Base-by-base conservation (phyloP, 2,113 vertebrate species). In the Piaya cayana region DNA sequence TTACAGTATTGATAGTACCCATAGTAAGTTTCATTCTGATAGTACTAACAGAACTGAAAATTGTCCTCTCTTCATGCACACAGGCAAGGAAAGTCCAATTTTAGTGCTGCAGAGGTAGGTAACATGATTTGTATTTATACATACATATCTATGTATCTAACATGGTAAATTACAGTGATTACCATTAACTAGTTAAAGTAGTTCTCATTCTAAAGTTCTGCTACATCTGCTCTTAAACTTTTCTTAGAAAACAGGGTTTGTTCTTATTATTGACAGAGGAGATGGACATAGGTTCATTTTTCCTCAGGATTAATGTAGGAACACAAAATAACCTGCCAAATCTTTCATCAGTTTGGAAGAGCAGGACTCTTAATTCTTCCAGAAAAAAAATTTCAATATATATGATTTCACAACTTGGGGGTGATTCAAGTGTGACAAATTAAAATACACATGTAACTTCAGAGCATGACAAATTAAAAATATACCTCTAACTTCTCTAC, bases 1-100 rank as follows among this genome's bases (percentile, higher is more conserved):
- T 95, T 85, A 80, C 50, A 65, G 42, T 87, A 85, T 63, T 86
- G 37, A 85, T 95, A 77, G 90, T 97, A 77, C 60, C 55, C 21
- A 37, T 70, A 87, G 69, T 84, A 94, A 76, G 59, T 95, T 90
- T 82, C 59, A 70, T 64, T 72, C 17, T 71, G 71, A 52, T 85
- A 95, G 71, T 2, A 4, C 75, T 94, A 82, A 90, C 65, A 90
- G 50, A 50, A 53, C 32, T 62, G 78, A 79, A 92, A 95, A 89
- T 89, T 65, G 53, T 89, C 34, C 47, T 85, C 62, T 85, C 42
- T 88, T 76, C 63, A 74, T 50, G 32, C 42, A 90, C 21, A 43
- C 47, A 63, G 71, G 34, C 58, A 92, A 85, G 20, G 1, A 5
- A 82, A 93, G 75, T 75, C 29, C 37, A 88, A 29, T 93, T 86